Evolutionary conservation across 2,888 invertebrate species (phyloP).

Genomic region (Torymus texanus): DNA sequence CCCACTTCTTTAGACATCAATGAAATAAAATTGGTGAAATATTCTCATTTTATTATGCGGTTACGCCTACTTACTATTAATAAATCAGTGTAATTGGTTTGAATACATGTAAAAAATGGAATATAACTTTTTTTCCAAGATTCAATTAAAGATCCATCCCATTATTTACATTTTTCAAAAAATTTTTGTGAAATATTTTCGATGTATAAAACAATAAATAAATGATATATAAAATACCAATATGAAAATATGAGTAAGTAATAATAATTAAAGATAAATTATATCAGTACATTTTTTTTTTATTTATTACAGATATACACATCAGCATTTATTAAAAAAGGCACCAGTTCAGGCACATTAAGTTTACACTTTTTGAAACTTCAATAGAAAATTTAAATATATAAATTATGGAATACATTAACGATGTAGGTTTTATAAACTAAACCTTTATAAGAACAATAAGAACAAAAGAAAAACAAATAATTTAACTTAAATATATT

Average conservation of each 20-base stretch:
- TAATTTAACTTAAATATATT: constrained; percentile 37
- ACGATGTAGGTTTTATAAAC: constrained; percentile 29
- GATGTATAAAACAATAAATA: too few species aligned
- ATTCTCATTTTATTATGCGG: too few species aligned
- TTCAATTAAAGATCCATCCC: too few species aligned
- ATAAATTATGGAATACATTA: constrained; percentile 45
- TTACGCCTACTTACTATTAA: too few species aligned
- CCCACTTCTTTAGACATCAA: too few species aligned
- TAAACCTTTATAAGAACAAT: constrained; percentile 31
- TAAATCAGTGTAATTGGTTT: too few species aligned
- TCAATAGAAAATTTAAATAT: constrained; percentile 27
- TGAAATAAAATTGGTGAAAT: too few species aligned
- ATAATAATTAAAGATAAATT: background rate
- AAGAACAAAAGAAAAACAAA: constrained; percentile 37
- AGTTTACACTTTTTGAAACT: constrained; percentile 20
- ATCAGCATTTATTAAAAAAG: constrained; percentile 27
- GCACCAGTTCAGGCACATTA: constrained; percentile 45
- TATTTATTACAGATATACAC: constrained; percentile 22
- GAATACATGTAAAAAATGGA: too few species aligned
- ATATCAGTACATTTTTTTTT: constrained; percentile 31
- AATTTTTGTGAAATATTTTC: too few species aligned
- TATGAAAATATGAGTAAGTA: background rate
- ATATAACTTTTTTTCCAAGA: too few species aligned
- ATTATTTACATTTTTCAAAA: too few species aligned
- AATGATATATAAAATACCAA: too few species aligned